Base-by-base conservation (phyloP, 2,797 vertebrate genomes). In the Poecilia gillii region DNA sequence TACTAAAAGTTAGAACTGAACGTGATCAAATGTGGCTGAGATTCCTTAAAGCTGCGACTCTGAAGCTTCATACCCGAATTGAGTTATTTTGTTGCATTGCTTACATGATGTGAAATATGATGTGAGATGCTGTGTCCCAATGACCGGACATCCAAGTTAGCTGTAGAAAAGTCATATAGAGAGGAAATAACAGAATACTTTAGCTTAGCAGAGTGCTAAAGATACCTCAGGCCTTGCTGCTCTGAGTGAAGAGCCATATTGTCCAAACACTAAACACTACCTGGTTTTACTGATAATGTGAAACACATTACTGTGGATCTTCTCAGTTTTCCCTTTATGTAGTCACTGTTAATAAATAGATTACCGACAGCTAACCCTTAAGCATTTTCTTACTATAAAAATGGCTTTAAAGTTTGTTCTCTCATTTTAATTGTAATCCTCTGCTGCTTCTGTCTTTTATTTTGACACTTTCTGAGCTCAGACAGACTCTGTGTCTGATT, bases 401-500 rank as follows among this genome's bases (percentile, higher is more conserved):
- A 74, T 73, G 28, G 14, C 72, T 86, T 71, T 43, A 79, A 28
- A 85, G 73, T 82, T 83, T 78, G 73, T 74, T 55, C 62, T 72
- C 33, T 66, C 25, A 0, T 81, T 77, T 77, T 77, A 39, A 73
- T 76, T 83, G 51, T 62, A 84, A 81, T 81, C 82, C 43, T 47
- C 72, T 70, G 64, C 74, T 23, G 16, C 75, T 88, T 73, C 47
- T 46, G 77, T 76, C 25, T 14, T 84, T 66, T 87, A 47, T 85
- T 85, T 83, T 78, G 49, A 84, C 83, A 82, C 64, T 78, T 75
- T 74, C 76, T 79, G 71, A 18, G 41, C 78, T 85, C 73, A 76
- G 43, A 85, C 66, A 59, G 70, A 76, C 66, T 81, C 64, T 12
- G 55, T 74, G 46, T 90, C 90, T 90, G 88, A 90, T 93, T 92